Evolutionary conservation across 2,888 invertebrate genomes (phyloP), one percentile per base, ranked within the genome.

Genomic region (Leptinotarsa haldemani): DNA sequence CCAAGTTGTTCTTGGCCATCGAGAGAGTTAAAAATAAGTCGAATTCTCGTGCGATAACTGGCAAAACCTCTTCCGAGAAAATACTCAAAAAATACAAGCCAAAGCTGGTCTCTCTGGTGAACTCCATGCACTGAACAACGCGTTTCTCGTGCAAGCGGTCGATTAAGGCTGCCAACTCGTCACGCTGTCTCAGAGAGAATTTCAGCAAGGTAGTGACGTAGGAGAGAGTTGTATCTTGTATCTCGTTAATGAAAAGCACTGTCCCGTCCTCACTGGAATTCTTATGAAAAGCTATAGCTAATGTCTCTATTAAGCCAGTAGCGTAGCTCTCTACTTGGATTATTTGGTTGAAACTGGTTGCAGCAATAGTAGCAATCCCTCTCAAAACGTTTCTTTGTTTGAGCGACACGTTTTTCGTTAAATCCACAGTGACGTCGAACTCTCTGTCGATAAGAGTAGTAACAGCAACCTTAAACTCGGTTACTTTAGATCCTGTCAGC

Each of bases 31-130:
- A 48, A 76, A 85, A 84, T 46, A 56, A 30, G 22, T 81, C 78
- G 71, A 83, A 83, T 68, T 84, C 78, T 48, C 77, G 70, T n/a
- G 83, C 4, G 3, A 86, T 71, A 65, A 74, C 74, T 16, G 81
- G 78, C 3, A 85, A 73, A 5, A 85, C 65, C 3, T 78, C 75
- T 16, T 83, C 80, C 68, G 81, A 81, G 74, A 86, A 87, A 30
- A 75, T 81, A 25, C 78, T 74, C 48, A 85, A 74, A 25, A 86
- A 79, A 74, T 83, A 86, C 16, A 77, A 69, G 7, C 86, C 86
- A 70, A 83, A 81, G 46, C 71, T 69, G 4, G 81, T 68, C 53
- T 80, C 78, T 46, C 79, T 76, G 12, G 79, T 76, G 46, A 75
- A 78, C 25, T 85, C 82, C 20, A 80, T 68, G 71, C 80, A 75